Evolutionary conservation across 2,888 invertebrate genomes (phyloP).

Genomic region (Anticlea derivata): DNA sequence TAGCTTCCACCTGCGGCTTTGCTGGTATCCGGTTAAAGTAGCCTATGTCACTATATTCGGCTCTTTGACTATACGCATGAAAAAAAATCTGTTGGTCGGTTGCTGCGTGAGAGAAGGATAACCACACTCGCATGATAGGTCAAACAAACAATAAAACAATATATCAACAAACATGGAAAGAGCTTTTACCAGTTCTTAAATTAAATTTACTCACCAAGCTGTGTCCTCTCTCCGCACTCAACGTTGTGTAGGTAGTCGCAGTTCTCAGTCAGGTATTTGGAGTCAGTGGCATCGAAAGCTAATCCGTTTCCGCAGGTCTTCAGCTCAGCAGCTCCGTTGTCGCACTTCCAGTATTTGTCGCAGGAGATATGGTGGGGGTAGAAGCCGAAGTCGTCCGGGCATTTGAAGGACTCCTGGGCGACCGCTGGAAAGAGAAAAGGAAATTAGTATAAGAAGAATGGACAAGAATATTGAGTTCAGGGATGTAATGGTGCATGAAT

Average conservation of each 20-base stretch:
- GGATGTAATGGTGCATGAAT: slow-evolving; percentile 23
- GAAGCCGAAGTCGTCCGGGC: slow-evolving; percentile 97
- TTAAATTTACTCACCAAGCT: slow-evolving; percentile 88
- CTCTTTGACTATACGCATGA: too few relatives aligned
- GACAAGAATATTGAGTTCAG: neutral
- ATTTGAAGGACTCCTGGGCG: slow-evolving; percentile 94
- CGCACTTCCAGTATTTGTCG: slow-evolving; percentile 98
- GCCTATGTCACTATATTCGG: too few relatives aligned
- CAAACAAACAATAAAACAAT: too few relatives aligned
- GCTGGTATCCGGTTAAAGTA: too few relatives aligned
- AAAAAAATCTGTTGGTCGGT: too few relatives aligned
- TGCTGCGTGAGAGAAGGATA: too few relatives aligned
- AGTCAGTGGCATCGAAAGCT: slow-evolving; percentile 94
- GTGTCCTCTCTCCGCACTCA: slow-evolving; percentile 94
- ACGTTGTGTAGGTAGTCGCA: slow-evolving; percentile 98
- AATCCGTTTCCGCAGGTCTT: slow-evolving; percentile 97
- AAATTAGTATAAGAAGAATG: slow-evolving; percentile 1
- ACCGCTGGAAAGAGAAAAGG: slow-evolving; percentile 79
- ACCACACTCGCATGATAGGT: too few relatives aligned
- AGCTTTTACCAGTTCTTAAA: too few relatives aligned
- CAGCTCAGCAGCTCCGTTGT: slow-evolving; percentile 93
- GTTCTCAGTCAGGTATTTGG: slow-evolving; percentile 96
- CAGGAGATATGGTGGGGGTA: slow-evolving; percentile 95
- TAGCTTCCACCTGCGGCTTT: too few relatives aligned
- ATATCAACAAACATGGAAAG: too few relatives aligned